A percentile compares a stretch with the other conserved stretches of the same genome.
Conservation (phyloP, 92 coral and sea anemone genomes). For the Scolanthus callimorphus region DNA sequence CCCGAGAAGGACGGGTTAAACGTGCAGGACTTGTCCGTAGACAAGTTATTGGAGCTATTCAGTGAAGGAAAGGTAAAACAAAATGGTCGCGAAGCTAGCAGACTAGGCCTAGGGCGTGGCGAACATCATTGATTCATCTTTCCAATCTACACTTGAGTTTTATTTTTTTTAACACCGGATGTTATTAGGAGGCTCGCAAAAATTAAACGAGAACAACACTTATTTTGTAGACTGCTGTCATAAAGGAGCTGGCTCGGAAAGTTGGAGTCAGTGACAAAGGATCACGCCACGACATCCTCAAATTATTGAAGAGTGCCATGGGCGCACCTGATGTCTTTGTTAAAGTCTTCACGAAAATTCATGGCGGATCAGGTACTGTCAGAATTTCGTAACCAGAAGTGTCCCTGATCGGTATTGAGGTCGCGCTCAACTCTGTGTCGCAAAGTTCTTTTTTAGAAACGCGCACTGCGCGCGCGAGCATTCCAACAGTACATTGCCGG, state of each 20-base stretch:
- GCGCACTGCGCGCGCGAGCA: too few species aligned
- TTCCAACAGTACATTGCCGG: too few species aligned
- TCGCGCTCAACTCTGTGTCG: too few species aligned
- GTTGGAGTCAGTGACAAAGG: not conserved
- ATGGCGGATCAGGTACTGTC: not conserved
- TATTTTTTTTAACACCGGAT: too few species aligned
- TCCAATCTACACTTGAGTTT: too few species aligned
- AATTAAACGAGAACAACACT: not conserved
- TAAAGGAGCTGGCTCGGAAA: not conserved
- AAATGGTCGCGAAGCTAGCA: too few species aligned
- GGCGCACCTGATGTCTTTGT: not conserved
- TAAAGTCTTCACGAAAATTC: not conserved
- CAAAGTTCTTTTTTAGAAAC: too few species aligned
- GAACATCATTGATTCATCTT: too few species aligned
- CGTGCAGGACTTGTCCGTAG: not conserved
- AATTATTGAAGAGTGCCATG: not conserved
- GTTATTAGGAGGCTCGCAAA: too few species aligned
- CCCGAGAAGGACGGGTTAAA: not conserved
- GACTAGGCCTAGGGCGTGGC: too few species aligned
- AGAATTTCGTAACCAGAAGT: too few species aligned
- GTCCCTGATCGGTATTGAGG: too few species aligned
- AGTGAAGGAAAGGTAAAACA: conserved; percentile 6
- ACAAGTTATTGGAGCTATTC: not conserved
- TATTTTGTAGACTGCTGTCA: not conserved
- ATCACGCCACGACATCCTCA: not conserved